Base-by-base conservation (phyloP, 2,113 vertebrate genomes). In the Nothocercus julius region DNA sequence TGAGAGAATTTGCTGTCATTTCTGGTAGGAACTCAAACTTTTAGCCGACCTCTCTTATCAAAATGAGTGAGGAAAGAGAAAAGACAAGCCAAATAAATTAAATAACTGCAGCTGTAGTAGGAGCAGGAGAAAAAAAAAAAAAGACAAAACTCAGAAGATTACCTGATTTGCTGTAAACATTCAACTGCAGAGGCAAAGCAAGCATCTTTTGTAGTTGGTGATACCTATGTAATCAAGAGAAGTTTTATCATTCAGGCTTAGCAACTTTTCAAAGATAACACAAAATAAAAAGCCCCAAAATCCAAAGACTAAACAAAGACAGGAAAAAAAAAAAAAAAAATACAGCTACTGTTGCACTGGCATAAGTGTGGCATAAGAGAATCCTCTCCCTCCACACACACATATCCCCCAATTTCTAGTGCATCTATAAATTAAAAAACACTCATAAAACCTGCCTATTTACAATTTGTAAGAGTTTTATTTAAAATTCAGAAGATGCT, bases 121-220 rank as follows among this genome's bases (percentile, higher is more conserved):
- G 19, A 90, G 58, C 32, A 79, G 44, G 49, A 67, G 51, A 75
- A 58, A 32, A 75, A 11, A 8, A 58, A 44, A 44, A 44, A 49
- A 24, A 80, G 49, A 34, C 20, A 72, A 40, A 83, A 76, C 61
- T 81, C 25, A 86, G 34, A 83, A 21, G 72, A 69, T 96, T 97
- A 99, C 99, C 99, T 99, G 97, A 99, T 99, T 96, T 99, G 99
- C 95, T 99, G 99, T 44, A 99, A 97, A 38, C 98, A 99, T 93
- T 99, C 99, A 38, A 99, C 98, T 22, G 99, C 99, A 40, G 98
- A 99, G 58, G 99, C 98, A 94, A 99, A 99, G 95, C 99, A 99
- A 91, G 97, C 97, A 2, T 99, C 99, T 96, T 99, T 99, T 45
- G 98, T 99, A 92, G 93, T 98, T 80, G 99, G 97, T 27, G 99